Base-by-base conservation (phyloP, 2,888 invertebrate genomes). In the Archaeoteleia sp. region DNA sequence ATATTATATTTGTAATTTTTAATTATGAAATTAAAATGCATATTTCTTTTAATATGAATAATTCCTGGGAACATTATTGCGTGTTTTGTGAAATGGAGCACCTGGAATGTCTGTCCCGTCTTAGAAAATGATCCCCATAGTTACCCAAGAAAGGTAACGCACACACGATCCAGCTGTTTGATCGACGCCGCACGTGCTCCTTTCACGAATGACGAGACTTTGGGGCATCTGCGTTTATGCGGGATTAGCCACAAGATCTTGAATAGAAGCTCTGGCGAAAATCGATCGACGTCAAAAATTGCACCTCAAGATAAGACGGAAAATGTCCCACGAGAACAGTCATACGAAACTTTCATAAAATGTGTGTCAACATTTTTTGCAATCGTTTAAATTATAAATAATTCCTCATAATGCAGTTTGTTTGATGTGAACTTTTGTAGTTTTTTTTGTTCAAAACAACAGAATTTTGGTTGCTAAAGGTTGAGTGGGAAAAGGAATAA, bases 131-230 rank as follows among this genome's bases (percentile, higher is more conserved):
- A 67, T 67, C 62, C 67, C 67, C 34, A 57, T 35, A 39, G 10
- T 34, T 49, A 15, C 37, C 40, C 57, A 39, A 39, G 15, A 25
- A 37, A 68, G 58, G 69, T 69, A 68, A 53, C 55, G 60, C 68
- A 83, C 83, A n/a, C n/a, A n/a, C n/a, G 84, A 83, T 84, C 84
- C 84, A 84, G 84, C 83, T 84, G 84, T 84, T 84, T 82, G 83
- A 83, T 84, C 80, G 77, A 75, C 74, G 78, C 80, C 80, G 82
- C 82, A 80, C 78, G 82, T 67, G 69, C 70, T 65, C 67, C 62
- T 68, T 68, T 71, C 57, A 71, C 61, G 66, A 58, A 55, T 66
- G 65, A 54, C 49, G 62, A 62, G 61, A 62, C 68, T 51, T 62
- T 49, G 58, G 66, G 58, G 71, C 71, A 71, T 71, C 71, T 69